Base-by-base conservation (phyloP, 2,888 invertebrate genomes). In the Nymphalis polychloros region DNA sequence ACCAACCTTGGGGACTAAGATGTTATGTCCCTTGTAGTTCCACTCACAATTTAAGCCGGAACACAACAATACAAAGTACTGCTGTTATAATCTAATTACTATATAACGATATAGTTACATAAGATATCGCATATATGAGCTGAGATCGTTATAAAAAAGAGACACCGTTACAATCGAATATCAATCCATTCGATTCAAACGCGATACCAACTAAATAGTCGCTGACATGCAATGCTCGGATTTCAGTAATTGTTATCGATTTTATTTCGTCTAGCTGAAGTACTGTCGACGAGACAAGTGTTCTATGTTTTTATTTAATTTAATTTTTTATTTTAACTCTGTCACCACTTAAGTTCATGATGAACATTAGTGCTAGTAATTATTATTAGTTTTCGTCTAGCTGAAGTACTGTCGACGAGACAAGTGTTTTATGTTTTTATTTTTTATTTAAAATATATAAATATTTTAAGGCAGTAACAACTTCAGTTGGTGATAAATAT, bases 211-310 rank as follows among this genome's bases (percentile, higher is more conserved):
- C 63, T 67, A 63, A 67, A 67, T 31, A 67, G 59, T 31, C 52
- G 20, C 50, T 53, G 63, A 63, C 71, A 71, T 65, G 68, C 65
- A 64, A 70, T 62, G 49, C 50, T 60, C 65, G 68, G 71, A 71
- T 68, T 62, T 68, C 63, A 61, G 50, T 68, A 71, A 71, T 71
- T 68, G 65, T 66, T 68, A 68, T 68, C 65, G 53, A 60, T 63
- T 70, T 63, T 67, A 62, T 67, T 57, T 53, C 47, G 60, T 62
- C 20, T 57, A 57, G 57, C 55, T 55, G 55, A 31, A n/a, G 35
- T 55, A 35, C 27, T 19, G 7, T 55, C 31, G 19, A 41, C 41
- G 10, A 41, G 13, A 49, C n/a, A 49, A 19, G 49, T 17, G 17
- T 19, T 57, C 5, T 35, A 35, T 52, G 16, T 57, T 57, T 35